Base-by-base conservation (phyloP, 2,888 invertebrate species). In the Cheilosia pagana region DNA sequence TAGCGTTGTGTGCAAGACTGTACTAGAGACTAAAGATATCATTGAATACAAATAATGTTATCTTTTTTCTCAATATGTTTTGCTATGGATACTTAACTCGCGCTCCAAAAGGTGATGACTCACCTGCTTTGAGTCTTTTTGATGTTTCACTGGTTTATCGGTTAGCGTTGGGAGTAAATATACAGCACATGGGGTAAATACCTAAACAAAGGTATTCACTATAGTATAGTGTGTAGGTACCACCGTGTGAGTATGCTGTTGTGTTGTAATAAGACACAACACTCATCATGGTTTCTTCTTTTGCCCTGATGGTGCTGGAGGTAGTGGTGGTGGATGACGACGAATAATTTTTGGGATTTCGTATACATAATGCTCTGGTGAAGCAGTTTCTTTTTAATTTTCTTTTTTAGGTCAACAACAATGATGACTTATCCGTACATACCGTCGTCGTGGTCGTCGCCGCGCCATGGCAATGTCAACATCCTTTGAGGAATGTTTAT, bases 81-180 rank as follows among this genome's bases (percentile, higher is more conserved):
- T n/a, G n/a, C n/a, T n/a, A n/a, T n/a, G n/a, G n/a, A n/a, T n/a
- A n/a, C n/a, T n/a, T n/a, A n/a, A n/a, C n/a, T n/a, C n/a, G n/a
- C n/a, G 35, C 62, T 35, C 55, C 19, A 35, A 62, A 62, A 65
- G 52, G 78, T 65, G 70, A 81, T 85, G 85, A 85, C 70, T 85
- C 85, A 85, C 85, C 81, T 81, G 81, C 55, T 71, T 71, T 41
- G 19, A 48, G 16, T 8, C 16, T 63, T 74, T 79, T 79, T 79
- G 53, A 74, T 79, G 57, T 78, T 63, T 57, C 60, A 39, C 16
- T 55, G 19, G 71, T 50, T 62, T 57, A 41, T 50, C 41, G 21
- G 25, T 19, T 62, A 75, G 41, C 21, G 48, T 4, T 48, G 45
- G 14, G 60, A 62, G 19, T 62, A 71, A 71, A 67, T 43, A 67